Base-by-base conservation (phyloP, 2,888 invertebrate genomes). In the Drosophila leonis region DNA sequence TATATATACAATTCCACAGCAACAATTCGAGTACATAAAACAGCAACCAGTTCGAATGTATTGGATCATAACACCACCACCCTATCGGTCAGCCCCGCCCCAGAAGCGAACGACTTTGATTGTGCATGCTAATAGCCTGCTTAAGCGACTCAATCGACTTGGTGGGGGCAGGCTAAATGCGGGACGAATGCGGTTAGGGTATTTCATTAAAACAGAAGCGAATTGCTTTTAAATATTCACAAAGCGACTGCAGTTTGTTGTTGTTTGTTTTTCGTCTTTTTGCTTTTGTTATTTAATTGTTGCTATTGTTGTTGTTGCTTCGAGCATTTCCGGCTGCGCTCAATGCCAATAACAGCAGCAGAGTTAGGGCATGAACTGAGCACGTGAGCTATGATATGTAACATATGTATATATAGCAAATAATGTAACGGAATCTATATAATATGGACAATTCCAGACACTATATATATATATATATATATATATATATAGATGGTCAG, bases 71-170 rank as follows among this genome's bases (percentile, higher is more conserved):
- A 9, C 24, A 24, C 48, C 37, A 27, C 7, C 24, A 24, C 48
- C 37, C 13, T 15, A 60, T 8, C 18, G 27, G 41, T 44, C 15
- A 7, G 18, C 48, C 29, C 10, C 42, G n/a, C 27, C 29, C 10
- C 39, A 42, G 31, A 66, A 64, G 33, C 65, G 55, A 66, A 33
- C 52, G 65, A 65, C 83, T 76, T 77, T 68, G 68, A 71, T 68
- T 69, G 85, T 67, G 86, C 65, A 86, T 86, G 78, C 73, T 82
- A 87, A 87, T 87, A 65, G 82, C 82, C 81, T 83, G 82, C 37
- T 87, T 83, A 87, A 73, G 18, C 42, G 51, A 20, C 31, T 48
- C n/a, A 8, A 39, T n/a, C 10, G n/a, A 24, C 15, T 44, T 20
- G 13, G n/a, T 1, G 1, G 41, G 1, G 8, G n/a, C n/a, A 52